Conservation (phyloP, 1,140 invertebrate species). For the Drosophila teissieri region DNA sequence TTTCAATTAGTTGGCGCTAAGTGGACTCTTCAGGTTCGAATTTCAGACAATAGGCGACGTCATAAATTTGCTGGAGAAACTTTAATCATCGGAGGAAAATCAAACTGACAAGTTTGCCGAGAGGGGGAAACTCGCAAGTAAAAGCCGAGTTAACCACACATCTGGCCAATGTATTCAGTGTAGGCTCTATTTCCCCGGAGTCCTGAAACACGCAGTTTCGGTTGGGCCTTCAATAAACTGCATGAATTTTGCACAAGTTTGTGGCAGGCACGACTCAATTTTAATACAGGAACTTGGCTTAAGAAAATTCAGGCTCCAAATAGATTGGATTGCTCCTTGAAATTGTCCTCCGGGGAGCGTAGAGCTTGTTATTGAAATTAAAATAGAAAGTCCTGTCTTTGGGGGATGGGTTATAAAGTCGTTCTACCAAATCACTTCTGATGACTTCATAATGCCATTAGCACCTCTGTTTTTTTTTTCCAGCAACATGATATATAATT, state of each 20-base stretch:
- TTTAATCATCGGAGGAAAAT: constrained; percentile 27
- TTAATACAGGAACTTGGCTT: too few species aligned
- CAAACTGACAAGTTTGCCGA: neutral
- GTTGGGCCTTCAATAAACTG: constrained; percentile 48
- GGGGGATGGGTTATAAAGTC: too few species aligned
- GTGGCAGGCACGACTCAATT: constrained; percentile 1
- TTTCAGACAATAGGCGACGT: neutral
- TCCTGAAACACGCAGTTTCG: constrained; percentile 5
- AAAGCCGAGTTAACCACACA: constrained; percentile 21
- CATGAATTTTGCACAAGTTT: constrained; percentile 37
- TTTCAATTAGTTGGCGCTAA: constrained; percentile 74
- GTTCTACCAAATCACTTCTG: neutral
- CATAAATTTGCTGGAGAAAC: neutral
- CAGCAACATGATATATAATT: too few species aligned
- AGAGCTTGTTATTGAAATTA: neutral
- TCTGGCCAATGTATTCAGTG: constrained; percentile 30
- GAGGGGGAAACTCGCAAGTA: neutral
- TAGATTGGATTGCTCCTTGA: neutral
- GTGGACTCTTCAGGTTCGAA: constrained; percentile 30
- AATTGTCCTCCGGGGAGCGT: neutral
- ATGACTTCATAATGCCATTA: neutral
- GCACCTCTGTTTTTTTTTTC: constrained; percentile 16
- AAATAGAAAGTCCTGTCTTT: neutral
- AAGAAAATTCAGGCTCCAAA: too few species aligned
- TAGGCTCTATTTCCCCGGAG: constrained; percentile 30